Evolutionary conservation across 2,113 vertebrate genomes (phyloP).

Genomic region (Hippocampus guttulatus): DNA sequence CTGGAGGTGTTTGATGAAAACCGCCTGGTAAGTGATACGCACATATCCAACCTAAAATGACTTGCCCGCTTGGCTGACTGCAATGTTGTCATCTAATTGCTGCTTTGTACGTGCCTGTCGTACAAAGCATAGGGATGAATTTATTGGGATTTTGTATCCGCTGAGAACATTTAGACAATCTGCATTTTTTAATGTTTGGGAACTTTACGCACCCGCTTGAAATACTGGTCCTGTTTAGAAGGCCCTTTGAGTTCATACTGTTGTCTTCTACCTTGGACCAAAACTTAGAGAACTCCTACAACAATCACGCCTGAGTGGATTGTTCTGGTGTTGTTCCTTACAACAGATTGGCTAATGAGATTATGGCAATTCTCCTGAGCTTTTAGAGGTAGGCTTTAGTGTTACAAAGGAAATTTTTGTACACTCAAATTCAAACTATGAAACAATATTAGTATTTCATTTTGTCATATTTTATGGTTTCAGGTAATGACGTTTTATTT

Average conservation of each 20-base stretch:
- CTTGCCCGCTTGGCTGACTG: background rate
- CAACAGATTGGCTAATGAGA: background rate
- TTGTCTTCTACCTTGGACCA: background rate
- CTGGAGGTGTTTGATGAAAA: slow-evolving; percentile 99
- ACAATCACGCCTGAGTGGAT: background rate
- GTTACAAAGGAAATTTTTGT: background rate
- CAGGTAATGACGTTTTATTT: slow-evolving; percentile 26
- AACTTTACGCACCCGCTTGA: background rate
- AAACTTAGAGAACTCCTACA: background rate
- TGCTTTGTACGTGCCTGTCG: background rate
- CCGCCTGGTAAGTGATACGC: slow-evolving; percentile 80
- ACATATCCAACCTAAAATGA: slow-evolving; percentile 5
- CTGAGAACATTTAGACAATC: background rate
- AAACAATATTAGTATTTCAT: background rate
- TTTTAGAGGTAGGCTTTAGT: background rate
- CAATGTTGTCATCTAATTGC: background rate
- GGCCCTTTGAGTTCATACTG: background rate
- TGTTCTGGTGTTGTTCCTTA: background rate
- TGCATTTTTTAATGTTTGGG: background rate
- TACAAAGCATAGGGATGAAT: background rate
- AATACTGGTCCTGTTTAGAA: background rate
- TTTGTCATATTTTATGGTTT: background rate
- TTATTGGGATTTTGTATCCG: background rate
- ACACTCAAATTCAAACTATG: background rate
- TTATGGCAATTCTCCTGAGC: background rate